phyloP scores from a whole-genome alignment of 2,113 vertebrate genomes.

The Cavia aperea region DNA sequence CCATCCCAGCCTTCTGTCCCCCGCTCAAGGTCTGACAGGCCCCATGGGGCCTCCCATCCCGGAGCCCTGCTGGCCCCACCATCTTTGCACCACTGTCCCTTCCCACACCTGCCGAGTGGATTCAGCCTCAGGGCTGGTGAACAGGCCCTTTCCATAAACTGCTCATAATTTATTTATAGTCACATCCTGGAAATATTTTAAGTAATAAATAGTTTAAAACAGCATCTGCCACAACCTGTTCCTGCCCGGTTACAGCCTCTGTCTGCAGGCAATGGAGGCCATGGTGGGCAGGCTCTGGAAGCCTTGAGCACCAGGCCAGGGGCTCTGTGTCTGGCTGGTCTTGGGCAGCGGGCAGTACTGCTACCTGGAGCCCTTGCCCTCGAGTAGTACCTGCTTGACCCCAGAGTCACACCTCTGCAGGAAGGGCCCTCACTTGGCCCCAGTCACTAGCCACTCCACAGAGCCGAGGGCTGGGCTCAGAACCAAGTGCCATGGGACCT shows the following conservation, averaged over 20 bases:
- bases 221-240: background rate
- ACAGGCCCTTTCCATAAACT: background rate
- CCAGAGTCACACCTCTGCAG: too few relatives aligned
- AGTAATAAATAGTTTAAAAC: background rate
- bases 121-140: background rate
- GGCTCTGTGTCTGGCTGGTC: background rate
- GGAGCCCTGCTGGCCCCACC: background rate
- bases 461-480: background rate
- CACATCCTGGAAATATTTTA: background rate
- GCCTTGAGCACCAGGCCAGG: background rate
- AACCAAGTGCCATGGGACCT: accelerated
- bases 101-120: background rate
- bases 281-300: accelerated
- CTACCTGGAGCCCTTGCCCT: background rate
- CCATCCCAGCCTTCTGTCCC: background rate
- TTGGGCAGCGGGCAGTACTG: accelerated
- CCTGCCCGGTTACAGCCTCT: background rate
- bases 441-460: accelerated
- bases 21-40: background rate
- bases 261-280: background rate
- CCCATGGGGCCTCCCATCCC: background rate
- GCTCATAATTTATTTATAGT: conserved; percentile 22
- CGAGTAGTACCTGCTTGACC: accelerated
- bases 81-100: accelerated
- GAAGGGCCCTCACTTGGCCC: background rate